Evolutionary conservation across 2,113 vertebrate species (phyloP).

Genomic region (Pangasianodon hypophthalmus): DNA sequence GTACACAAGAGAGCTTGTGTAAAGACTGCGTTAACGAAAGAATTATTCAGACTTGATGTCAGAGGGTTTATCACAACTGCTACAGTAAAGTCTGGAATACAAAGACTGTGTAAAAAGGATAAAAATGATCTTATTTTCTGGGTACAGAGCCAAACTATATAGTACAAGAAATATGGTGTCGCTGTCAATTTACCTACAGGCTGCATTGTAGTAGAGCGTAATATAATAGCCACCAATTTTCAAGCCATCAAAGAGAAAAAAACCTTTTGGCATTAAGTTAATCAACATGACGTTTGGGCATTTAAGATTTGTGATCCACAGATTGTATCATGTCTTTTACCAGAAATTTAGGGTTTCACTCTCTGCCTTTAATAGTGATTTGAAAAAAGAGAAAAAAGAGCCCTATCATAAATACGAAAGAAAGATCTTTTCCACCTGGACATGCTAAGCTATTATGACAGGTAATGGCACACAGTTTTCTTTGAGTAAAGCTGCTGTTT

Average conservation of each 20-base stretch:
- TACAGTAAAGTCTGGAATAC: not conserved
- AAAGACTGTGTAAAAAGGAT: not conserved
- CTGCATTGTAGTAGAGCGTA: not conserved
- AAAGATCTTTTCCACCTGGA: constrained; percentile 60
- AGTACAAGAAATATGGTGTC: not conserved
- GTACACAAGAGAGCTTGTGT: not conserved
- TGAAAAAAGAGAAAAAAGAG: not conserved
- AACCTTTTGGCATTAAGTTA: not conserved
- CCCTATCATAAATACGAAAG: not conserved
- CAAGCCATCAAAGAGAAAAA: not conserved
- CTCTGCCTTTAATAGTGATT: constrained; percentile 21
- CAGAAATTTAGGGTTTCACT: not conserved
- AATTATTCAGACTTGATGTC: not conserved
- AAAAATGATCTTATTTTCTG: not conserved
- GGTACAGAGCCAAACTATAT: not conserved
- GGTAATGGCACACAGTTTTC: constrained; percentile 69
- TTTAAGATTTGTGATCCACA: not conserved
- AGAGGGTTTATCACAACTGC: not conserved
- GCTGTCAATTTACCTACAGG: not conserved
- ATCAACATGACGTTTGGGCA: not conserved
- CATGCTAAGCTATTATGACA: constrained; percentile 70
- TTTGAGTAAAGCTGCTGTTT: constrained; percentile 66
- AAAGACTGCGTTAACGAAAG: not conserved
- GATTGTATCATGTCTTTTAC: not conserved
- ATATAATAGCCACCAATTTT: not conserved